Evolutionary conservation across 2,888 invertebrate genomes (phyloP), one percentile per base, ranked within the genome.

Genomic region (Oscheius sp.): DNA sequence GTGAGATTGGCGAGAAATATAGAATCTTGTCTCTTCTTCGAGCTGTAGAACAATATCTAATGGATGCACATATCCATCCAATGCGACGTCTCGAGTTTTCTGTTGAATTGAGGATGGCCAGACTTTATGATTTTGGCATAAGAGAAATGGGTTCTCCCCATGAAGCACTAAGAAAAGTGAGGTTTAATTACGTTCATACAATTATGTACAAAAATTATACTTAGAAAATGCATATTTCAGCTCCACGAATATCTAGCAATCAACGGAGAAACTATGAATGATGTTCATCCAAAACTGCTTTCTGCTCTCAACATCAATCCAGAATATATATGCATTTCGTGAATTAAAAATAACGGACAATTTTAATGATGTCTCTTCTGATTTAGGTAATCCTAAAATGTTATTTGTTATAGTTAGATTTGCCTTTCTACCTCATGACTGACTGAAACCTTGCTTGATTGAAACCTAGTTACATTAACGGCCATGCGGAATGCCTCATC

Each of bases 381-480:
- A 45, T 25, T 45, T 29, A 25, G 27, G 25, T 64, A 52, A 25
- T 64, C 52, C 48, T 64, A 50, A 46, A 50, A 25, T n/a, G 29
- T 29, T 52, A 10, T 0, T 55, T 37, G 10, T 23, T 29, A 2
- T n/a, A n/a, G n/a, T n/a, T n/a, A n/a, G n/a, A n/a, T n/a, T 42
- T 5, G 1, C n/a, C 27, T 23, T 37, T 46, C 61, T 64, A 80
- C 84, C 69, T 80, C 72, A 65, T 80, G 84, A 50, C 78, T 74
- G 29, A 84, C 57, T 17, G 69, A 71, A 12, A 73, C 52, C 52
- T 86, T 85, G 48, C 76, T 80, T 33, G 82, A 82, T 69, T 85
- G 82, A 67, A 85, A 85, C 4, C 84, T 78, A 25, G 77, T 78
- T n/a, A 84, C 75, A 23, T 72, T 34, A 25, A 82, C 75, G 6